Evolutionary conservation across 2,888 invertebrate species (phyloP), one percentile per base, ranked within the genome.

Genomic region (Cheilosia pagana): DNA sequence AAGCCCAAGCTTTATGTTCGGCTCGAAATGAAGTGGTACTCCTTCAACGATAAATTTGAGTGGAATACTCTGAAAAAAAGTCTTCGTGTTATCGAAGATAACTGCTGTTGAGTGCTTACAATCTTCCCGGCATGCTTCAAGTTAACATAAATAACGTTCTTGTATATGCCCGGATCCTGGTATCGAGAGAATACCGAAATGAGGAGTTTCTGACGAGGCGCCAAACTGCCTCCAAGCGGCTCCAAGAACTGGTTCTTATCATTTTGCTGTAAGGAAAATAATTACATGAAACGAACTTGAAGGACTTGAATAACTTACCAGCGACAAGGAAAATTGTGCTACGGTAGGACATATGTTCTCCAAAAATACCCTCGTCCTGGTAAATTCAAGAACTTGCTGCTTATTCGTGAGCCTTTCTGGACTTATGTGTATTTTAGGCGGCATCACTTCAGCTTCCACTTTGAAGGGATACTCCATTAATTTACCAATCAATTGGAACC

Each of bases 331-430:
- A 19, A 91, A 81, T 81, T 87, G 87, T 1, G 91, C 91, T 8
- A 87, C 78, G 0, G 90, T 89, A 3, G 90, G 89, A 25, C 89
- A 87, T 2, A 48, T 74, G 75, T 91, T 91, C 39, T 89, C 89
- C 41, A 91, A 89, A 35, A 88, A 90, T 21, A 91, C 76, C 39
- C 88, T 87, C 1, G 87, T 43, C 50, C 85, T 85, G 6, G 67
- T 62, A 2, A n/a, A 4, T 31, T 89, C 87, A 19, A 88, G 87
- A 23, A 91, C 89, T 2, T 82, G 81, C 7, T 89, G 60, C 0
- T 85, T 87, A 3, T 78, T 16, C 6, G 76, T 71, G 2, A 90
- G 78, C 6, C 50, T 74, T 1, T 48, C 81, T 7, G 89, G 89
- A 0, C 41, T 72, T 0, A 90, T 50, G 3, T 78, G 59, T 2